Base-by-base conservation (phyloP, 2,797 vertebrate species). In the Toxotes lorentzi region DNA sequence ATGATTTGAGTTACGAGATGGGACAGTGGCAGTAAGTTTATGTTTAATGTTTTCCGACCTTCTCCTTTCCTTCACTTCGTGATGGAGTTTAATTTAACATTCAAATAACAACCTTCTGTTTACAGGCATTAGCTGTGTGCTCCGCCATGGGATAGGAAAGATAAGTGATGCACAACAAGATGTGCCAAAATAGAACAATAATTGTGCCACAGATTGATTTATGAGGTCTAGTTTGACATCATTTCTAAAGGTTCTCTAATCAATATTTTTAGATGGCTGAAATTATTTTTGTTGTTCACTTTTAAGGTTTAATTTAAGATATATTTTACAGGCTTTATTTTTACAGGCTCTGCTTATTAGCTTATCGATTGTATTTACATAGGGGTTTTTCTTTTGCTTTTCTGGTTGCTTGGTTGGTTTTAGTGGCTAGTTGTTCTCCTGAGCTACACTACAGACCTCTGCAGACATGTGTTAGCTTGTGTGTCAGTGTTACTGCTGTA, bases 1-100 rank as follows among this genome's bases (percentile, higher is more conserved):
- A 35, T 34, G 38, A 9, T 57, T 65, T 47, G 30, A 21, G 21
- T 48, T 56, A 38, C 27, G 61, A 61, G 48, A 45, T 63, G 62
- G 53, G 11, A 45, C 47, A 24, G 38, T 24, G 38, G 16, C 21
- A 43, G 50, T 41, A 14, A 41, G 27, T 4, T 24, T 70, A 40
- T 56, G 40, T 50, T 50, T 32, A 6, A 64, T 57, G 34, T 65
- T 17, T 61, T 32, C 53, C 2, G 16, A n/a, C 11, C 16, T 43
- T n/a, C 34, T 61, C 5, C 35, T 38, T 63, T 43, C 19, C 2
- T 7, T 54, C 30, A 27, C 16, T 45, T 27, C 35, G 27, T 16
- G 16, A 14, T 35, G 35, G 16, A 54, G 12, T 45, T 48, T 12
- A 40, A 48, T 27, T n/a, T n/a, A n/a, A n/a, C n/a, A n/a, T n/a